phyloP scores from a whole-genome alignment of 1,140 invertebrate species.

The Heterodera schachtii region DNA sequence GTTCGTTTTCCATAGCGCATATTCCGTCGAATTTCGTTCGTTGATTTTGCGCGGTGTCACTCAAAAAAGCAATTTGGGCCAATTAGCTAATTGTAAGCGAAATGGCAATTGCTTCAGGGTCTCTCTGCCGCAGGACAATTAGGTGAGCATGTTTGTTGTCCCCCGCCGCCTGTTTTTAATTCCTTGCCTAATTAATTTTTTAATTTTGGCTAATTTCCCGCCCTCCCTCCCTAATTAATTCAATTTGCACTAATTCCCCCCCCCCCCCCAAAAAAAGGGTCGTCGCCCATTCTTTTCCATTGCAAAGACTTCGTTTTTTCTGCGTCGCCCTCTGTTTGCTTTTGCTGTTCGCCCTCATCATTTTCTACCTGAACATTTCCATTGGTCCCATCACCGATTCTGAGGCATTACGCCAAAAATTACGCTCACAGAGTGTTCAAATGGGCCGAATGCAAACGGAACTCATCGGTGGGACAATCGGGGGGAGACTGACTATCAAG shows the following conservation, averaged over 20 bases:
- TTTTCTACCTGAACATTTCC: conserved; percentile 4
- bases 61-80: background rate
- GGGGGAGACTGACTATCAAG: too few relatives aligned
- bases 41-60: background rate
- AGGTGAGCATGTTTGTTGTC: too few relatives aligned
- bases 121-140: background rate
- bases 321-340: background rate
- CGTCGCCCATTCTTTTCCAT: background rate
- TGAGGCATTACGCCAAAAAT: background rate
- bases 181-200: too few relatives aligned
- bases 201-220: too few relatives aligned
- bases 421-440: background rate
- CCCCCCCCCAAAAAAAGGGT: background rate
- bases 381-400: background rate
- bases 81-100: too few relatives aligned
- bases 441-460: background rate
- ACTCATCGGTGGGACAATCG: background rate
- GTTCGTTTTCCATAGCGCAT: too few relatives aligned
- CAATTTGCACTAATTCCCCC: background rate
- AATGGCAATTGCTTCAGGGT: conserved; percentile 3
- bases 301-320: conserved; percentile 1
- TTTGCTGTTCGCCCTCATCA: background rate
- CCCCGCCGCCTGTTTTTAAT: too few relatives aligned
- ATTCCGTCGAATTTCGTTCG: too few relatives aligned
- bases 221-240: background rate